These are phyloP conservation scores for Centropyge bicolor DNA, from an alignment of 2,797 vertebrate genomes.

Conservation along the genomic window DNA sequence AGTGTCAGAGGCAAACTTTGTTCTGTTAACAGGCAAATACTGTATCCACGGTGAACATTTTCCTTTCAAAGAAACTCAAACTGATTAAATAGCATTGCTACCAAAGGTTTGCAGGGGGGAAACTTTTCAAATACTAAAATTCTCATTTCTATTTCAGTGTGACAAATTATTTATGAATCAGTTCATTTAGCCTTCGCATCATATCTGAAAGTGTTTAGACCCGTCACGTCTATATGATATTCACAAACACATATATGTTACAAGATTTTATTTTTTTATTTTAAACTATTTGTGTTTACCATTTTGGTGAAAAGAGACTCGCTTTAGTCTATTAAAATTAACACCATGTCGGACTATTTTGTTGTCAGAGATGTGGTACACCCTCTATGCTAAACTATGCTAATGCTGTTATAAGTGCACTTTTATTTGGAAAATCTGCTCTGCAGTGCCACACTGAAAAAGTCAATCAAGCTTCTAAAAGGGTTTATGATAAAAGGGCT, in stretches of 20 bases:
- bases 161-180: background rate
- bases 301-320: background rate
- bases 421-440: conserved; percentile 18
- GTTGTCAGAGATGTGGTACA: background rate
- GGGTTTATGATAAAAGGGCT: background rate
- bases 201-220: background rate
- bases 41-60: conserved; percentile 18
- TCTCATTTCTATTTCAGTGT: background rate
- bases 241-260: background rate
- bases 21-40: conserved; percentile 16
- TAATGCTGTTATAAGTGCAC: conserved; percentile 6
- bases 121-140: conserved; percentile 8
- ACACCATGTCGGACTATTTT: conserved; percentile 1
- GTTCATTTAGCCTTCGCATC: background rate
- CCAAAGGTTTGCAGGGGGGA: background rate
- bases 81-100: background rate
- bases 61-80: conserved; percentile 13
- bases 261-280: background rate
- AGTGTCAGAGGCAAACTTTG: conserved; percentile 56
- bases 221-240: background rate
- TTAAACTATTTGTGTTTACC: background rate
- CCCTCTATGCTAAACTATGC: conserved; percentile 17
- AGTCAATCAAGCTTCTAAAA: conserved; percentile 4
- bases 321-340: conserved; percentile 17
- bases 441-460: background rate